These are phyloP conservation scores for Hippopotamyrus pictus DNA, from an alignment of 2,797 vertebrate genomes.

Conservation along the genomic window DNA sequence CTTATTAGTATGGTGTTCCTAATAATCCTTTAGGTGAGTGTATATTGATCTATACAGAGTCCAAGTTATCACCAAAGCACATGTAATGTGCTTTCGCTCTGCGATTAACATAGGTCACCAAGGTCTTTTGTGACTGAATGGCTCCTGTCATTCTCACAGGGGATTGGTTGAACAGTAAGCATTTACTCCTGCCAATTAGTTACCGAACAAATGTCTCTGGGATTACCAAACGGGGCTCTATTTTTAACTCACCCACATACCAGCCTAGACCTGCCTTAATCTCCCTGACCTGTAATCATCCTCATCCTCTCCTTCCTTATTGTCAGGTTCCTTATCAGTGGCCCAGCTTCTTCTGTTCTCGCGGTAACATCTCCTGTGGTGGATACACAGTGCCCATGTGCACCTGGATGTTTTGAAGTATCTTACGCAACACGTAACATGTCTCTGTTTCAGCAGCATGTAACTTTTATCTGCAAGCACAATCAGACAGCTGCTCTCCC, in stretches of 20 bases:
- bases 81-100: background rate
- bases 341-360: background rate
- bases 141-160: background rate
- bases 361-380: background rate
- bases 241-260: conserved; percentile 15
- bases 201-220: background rate
- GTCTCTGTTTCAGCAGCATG: background rate
- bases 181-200: background rate
- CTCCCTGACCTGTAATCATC: background rate
- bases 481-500: background rate
- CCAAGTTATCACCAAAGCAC: background rate
- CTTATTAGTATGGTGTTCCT: too few relatives aligned
- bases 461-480: background rate
- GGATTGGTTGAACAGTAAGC: background rate
- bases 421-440: background rate
- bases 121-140: background rate
- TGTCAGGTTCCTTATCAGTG: background rate
- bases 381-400: background rate
- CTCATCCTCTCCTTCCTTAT: background rate
- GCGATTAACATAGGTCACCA: background rate
- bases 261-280: background rate
- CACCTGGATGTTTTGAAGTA: background rate
- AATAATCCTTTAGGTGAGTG: too few relatives aligned
- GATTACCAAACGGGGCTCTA: conserved; percentile 17
- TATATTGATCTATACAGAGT: background rate